Evolutionary conservation across 2,888 invertebrate genomes (phyloP).

Genomic region (Euspilapteryx auroguttella): DNA sequence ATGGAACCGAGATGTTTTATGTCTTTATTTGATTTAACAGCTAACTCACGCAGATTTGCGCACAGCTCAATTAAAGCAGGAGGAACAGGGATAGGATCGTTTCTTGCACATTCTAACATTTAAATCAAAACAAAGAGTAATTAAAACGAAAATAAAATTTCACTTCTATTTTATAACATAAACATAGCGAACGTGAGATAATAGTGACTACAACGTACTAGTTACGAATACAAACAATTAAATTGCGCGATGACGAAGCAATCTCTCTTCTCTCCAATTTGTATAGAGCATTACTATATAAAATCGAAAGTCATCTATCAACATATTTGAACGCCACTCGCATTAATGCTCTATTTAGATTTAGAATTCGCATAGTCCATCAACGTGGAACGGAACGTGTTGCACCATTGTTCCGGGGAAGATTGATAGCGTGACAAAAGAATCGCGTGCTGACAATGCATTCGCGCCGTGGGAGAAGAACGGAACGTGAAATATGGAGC

Average conservation of each 20-base stretch:
- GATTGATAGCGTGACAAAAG: constrained; percentile 25
- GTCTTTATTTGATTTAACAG: too few relatives aligned
- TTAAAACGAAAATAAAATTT: too few relatives aligned
- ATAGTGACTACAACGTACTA: too few relatives aligned
- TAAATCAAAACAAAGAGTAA: too few relatives aligned
- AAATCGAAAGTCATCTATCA: constrained; percentile 27
- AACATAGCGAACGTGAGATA: too few relatives aligned
- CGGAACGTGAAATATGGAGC: constrained; percentile 26
- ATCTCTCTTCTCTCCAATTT: background rate
- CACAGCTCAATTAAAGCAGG: too few relatives aligned
- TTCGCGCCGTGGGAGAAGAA: constrained; percentile 28
- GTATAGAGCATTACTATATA: background rate
- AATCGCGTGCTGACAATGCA: constrained; percentile 19
- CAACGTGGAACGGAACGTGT: constrained; percentile 2
- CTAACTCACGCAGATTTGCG: too few relatives aligned
- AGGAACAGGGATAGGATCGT: too few relatives aligned
- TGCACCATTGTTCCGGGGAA: constrained; percentile 9
- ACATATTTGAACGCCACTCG: background rate
- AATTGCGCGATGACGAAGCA: background rate
- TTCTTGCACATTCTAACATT: too few relatives aligned
- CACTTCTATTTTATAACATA: too few relatives aligned
- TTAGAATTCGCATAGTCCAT: constrained; percentile 1
- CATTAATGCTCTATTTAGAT: background rate
- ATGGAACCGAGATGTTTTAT: background rate
- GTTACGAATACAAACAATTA: background rate